phyloP scores from a whole-genome alignment of 2,113 vertebrate genomes.

The Machaerirhynchus nigripectus region DNA sequence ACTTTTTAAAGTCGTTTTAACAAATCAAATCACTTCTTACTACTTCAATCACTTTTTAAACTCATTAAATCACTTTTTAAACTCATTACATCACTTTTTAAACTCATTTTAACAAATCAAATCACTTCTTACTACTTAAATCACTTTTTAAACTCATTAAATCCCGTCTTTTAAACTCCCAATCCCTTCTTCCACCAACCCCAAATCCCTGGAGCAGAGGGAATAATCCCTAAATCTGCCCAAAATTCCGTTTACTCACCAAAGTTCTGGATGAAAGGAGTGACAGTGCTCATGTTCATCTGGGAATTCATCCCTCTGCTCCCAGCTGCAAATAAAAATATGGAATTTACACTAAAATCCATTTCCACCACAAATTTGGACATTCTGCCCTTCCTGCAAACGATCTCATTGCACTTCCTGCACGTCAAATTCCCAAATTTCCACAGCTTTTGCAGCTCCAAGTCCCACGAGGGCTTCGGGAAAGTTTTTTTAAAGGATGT shows the following conservation, averaged over 20 bases:
- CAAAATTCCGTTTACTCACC: conserved; percentile 51
- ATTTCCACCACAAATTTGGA: too few relatives aligned
- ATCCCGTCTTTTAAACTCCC: too few relatives aligned
- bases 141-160: not conserved
- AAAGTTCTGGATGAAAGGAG: not conserved
- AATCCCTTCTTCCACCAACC: not conserved
- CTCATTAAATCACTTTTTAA: not conserved
- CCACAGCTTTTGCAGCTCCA: not conserved
- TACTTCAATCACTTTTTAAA: too few relatives aligned
- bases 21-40: too few relatives aligned
- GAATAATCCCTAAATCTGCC: not conserved
- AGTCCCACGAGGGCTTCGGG: too few relatives aligned
- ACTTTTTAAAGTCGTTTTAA: too few relatives aligned
- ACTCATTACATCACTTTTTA: too few relatives aligned
- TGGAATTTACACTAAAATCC: not conserved
- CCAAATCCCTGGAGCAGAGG: not conserved
- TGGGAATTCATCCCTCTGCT: conserved; percentile 45
- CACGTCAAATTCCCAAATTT: not conserved
- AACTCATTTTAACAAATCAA: not conserved
- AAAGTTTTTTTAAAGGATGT: too few relatives aligned
- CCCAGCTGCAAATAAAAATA: not conserved
- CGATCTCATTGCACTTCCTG: too few relatives aligned
- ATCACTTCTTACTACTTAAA: not conserved
- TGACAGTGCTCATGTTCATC: conserved; percentile 53
- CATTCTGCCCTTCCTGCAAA: too few relatives aligned